Evolutionary conservation across 2,797 vertebrate genomes (phyloP), one percentile per base, ranked within the genome.

Genomic region (Lepus townsendii): DNA sequence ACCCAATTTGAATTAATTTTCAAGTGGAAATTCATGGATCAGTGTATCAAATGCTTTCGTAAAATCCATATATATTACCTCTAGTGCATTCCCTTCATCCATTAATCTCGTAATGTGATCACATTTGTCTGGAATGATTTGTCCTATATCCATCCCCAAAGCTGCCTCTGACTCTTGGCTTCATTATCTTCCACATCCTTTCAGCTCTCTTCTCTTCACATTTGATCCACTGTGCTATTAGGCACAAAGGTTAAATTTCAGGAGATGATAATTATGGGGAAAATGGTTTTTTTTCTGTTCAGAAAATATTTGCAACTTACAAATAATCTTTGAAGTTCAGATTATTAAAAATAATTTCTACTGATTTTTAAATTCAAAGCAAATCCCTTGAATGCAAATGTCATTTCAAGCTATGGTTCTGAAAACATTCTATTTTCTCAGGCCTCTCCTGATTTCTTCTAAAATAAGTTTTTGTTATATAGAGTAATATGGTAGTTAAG

Each of bases 1-100:
- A 97, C 96, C 96, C 97, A 97, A 97, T 98, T 97, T 97, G 91
- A 98, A 98, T 98, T 98, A 97, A 98, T 97, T 98, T 95, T 93
- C 94, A 78, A 97, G 95, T 95, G 82, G 83, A 96, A 96, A 97
- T 98, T 97, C 97, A 97, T 95, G 96, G 86, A 96, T 93, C 94
- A 96, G 90, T 97, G 96, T 96, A 96, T 97, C 94, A 97, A 97
- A 98, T 94, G 90, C 82, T 97, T 97, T 96, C 91, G 72, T 96
- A 93, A 96, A 98, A 97, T 97, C 96, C 97, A 97, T 96, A 95
- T 94, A 50, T 83, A 98, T 98, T 98, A 98, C 68, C 86, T 96
- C 95, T 97, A 96, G 96, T 93, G 92, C 97, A 97, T 98, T 97
- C 97, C 73, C 95, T 97, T 97, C 82, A 95, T 92, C 97, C 98